Base-by-base conservation (phyloP, 2,797 vertebrate species). In the Orestias chungarensis region DNA sequence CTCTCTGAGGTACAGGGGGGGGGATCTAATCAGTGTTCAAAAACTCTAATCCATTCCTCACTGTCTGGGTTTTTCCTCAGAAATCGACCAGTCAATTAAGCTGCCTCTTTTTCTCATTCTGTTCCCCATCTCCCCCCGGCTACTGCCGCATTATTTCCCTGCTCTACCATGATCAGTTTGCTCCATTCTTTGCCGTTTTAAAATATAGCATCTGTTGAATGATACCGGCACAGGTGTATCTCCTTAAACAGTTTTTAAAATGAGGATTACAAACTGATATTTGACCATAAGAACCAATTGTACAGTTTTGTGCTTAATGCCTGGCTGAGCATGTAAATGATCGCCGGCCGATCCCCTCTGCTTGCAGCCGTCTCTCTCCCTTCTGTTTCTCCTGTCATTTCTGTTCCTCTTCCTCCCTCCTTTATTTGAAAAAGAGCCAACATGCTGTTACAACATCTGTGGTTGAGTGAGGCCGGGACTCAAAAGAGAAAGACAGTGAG, bases 361-460 rank as follows among this genome's bases (percentile, higher is more conserved):
- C 52, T 72, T 64, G 44, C 66, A 86, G 71, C 71, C 78, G 23
- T 73, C 79, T 76, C 71, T 73, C 59, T 79, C 68, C 82, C 86
- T 71, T 87, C 83, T 88, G 81, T 76, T 83, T 80, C 79, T 52
- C 64, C 79, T 80, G 82, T 92, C 86, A 86, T 59, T n/a, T 84
- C 72, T 70, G 12, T 65, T 70, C 55, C 68, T 74, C 69, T 35
- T 31, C 49, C 66, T 77, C 62, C 65, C 66, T 77, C 81, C 78
- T 78, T 86, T 76, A 82, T 87, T 73, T 87, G 84, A 90, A 79
- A 82, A 80, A 79, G 80, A 81, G 83, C 74, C 78, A 75, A 82
- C 89, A 89, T 89, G 85, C 89, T 91, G 90, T 87, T 91, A 43
- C 52, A 88, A 91, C 90, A 91, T 90, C 91, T 92, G 91, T 64